Base-by-base conservation (phyloP, 2,888 invertebrate species). In the Ametastegia equiseti region DNA sequence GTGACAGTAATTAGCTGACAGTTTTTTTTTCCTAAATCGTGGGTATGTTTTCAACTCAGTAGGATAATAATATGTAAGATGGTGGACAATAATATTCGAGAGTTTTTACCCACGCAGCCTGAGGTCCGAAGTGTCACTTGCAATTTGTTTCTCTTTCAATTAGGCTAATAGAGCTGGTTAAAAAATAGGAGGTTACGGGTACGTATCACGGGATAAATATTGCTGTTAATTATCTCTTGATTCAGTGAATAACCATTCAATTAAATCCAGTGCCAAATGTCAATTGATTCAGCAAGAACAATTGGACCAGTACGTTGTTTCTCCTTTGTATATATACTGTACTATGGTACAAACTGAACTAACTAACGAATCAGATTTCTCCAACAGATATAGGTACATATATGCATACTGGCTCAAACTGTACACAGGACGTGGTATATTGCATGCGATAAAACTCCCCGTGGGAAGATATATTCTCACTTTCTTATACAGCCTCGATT, bases 241-340 rank as follows among this genome's bases (percentile, higher is more conserved):
- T 78, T 63, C 54, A 78, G 47, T 63, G 42, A 78, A 78, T 78
- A 60, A 78, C 60, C 78, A 78, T 78, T 78, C 60, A 57, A 78
- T 78, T 78, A 60, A 47, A 54, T 54, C 42, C 60, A 60, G 45
- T 78, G 78, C 78, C 78, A 78, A 78, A 78, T 78, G 78, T 78
- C 78, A 78, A 78, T 78, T 78, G 60, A 45, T 78, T 78, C 60
- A 42, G 78, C 78, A 78, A 78, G 27, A 78, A 78, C 30, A 36
- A 39, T 54, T 60, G 30, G 27, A 60, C 60, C 60, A 60, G 42
- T 42, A 5, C 5, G 42, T 9, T 5, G 27, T 27, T 30, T 30
- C 60, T n/a, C n/a, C n/a, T n/a, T n/a, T n/a, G n/a, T n/a, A n/a
- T n/a, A n/a, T n/a, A n/a, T n/a, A n/a, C n/a, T n/a, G 30, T 60